A percentile compares a stretch with the other conserved stretches of the same genome.
These are phyloP conservation scores for Stomorhina lunata DNA, from an alignment of 2,888 invertebrate species.

Conservation along the genomic window DNA sequence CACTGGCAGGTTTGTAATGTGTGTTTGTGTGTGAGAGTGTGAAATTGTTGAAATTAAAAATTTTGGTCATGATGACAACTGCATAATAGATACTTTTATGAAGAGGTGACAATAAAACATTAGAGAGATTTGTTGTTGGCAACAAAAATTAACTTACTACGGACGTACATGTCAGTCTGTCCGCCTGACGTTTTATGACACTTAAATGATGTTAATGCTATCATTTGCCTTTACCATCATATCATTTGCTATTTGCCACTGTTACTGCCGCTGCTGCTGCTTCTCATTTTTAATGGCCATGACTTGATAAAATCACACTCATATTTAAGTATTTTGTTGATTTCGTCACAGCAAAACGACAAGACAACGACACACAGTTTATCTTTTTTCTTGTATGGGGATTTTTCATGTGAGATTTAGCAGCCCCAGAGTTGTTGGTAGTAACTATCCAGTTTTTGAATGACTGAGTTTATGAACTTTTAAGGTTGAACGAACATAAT, in stretches of 20 bases:
- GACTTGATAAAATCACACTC: conserved; percentile 61
- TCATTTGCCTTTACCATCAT: conserved; percentile 2
- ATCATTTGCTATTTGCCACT: background rate
- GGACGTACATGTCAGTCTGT: no score
- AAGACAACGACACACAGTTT: background rate
- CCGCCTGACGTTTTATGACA: conserved; percentile 64
- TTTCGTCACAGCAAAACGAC: no score
- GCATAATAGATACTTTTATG: conserved; percentile 25
- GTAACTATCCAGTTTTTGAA: background rate
- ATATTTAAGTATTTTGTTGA: no score
- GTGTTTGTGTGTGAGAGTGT: background rate
- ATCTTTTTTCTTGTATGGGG: no score
- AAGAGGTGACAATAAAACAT: conserved; percentile 52
- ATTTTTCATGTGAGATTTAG: no score
- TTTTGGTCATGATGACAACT: conserved; percentile 61
- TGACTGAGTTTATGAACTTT: conserved; percentile 48
- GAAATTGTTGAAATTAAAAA: no score
- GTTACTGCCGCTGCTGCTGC: conserved; percentile 19
- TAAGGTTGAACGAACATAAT: conserved; percentile 57
- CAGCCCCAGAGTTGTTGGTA: background rate
- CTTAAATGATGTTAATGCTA: conserved; percentile 59
- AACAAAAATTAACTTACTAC: conserved; percentile 51
- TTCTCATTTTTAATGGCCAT: conserved; percentile 54
- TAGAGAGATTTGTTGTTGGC: conserved; percentile 20
- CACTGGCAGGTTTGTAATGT: background rate